Evolutionary conservation across 2,113 vertebrate genomes (phyloP).

Genomic region (Crotalus helleri): DNA sequence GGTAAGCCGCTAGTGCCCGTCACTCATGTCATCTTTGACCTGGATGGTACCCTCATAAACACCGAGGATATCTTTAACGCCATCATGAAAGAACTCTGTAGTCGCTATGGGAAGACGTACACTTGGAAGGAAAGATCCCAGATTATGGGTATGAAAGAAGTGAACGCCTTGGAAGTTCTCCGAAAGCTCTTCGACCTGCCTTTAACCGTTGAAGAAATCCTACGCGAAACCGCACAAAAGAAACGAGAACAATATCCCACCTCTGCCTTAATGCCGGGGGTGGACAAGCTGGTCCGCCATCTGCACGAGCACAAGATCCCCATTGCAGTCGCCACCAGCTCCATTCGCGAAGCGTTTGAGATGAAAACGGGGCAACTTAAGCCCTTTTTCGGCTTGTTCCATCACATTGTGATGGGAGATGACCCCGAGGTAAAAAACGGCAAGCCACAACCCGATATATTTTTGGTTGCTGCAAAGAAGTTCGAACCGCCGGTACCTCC

Average conservation of each 20-base stretch:
- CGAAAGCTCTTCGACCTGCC: constrained; percentile 79
- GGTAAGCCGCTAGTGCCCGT: constrained; percentile 61
- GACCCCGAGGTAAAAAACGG: constrained; percentile 79
- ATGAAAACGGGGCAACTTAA: constrained; percentile 78
- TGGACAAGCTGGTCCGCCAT: constrained; percentile 79
- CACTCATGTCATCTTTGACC: constrained; percentile 88
- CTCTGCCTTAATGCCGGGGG: constrained; percentile 81
- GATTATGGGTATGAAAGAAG: constrained; percentile 83
- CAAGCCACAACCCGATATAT: constrained; percentile 85
- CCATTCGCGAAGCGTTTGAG: constrained; percentile 64
- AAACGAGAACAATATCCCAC: constrained; percentile 75
- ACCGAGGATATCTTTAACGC: constrained; percentile 81
- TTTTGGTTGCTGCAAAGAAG: constrained; percentile 80
- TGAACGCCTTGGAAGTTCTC: constrained; percentile 72
- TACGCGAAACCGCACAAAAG: constrained; percentile 68
- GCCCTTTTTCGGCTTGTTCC: constrained; percentile 78
- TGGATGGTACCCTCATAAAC: constrained; percentile 92
- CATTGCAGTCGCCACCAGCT: constrained; percentile 85
- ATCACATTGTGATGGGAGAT: constrained; percentile 84
- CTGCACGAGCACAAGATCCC: constrained; percentile 78
- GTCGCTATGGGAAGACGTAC: constrained; percentile 79
- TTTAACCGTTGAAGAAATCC: constrained; percentile 75
- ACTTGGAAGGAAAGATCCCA: constrained; percentile 80
- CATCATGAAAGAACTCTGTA: constrained; percentile 81
- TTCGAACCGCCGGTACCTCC: constrained; percentile 73